Evolutionary conservation across 1,140 invertebrate genomes (phyloP).

Genomic region (Seison nebaliae): DNA sequence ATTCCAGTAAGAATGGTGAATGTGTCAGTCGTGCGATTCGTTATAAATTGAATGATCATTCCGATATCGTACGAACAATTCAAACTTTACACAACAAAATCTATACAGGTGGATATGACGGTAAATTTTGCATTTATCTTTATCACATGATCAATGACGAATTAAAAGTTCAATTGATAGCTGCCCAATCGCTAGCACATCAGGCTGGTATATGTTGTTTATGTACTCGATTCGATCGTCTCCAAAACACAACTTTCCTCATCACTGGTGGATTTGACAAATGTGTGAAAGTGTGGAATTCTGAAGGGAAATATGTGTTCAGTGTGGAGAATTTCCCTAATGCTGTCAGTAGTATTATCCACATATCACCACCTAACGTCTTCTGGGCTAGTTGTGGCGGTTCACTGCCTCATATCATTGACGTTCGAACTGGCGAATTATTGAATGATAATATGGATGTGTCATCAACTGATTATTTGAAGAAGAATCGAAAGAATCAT

Average conservation of each 20-base stretch:
- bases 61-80: constrained; percentile 24
- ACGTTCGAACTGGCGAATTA: constrained; percentile 20
- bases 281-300: constrained; percentile 26
- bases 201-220: constrained; percentile 27
- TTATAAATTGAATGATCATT: constrained; percentile 24
- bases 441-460: constrained; percentile 28
- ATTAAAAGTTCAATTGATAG: constrained; percentile 18
- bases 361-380: constrained; percentile 21
- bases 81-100: constrained; percentile 23
- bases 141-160: constrained; percentile 22
- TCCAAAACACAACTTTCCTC: constrained; percentile 25
- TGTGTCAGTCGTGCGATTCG: too few species aligned
- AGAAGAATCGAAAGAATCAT: constrained; percentile 7
- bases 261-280: constrained; percentile 29
- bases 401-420: constrained; percentile 24
- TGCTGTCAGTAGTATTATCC: constrained; percentile 20
- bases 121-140: constrained; percentile 24
- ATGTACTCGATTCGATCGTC: constrained; percentile 20
- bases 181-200: constrained; percentile 21
- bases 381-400: constrained; percentile 24
- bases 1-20: too few species aligned
- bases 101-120: constrained; percentile 27
- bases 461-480: constrained; percentile 19
- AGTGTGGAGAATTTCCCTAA: background rate
- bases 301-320: constrained; percentile 19